Conservation (phyloP, 37 sponge, comb jelly and placozoan species). For the Lycopodina hypogea region DNA sequence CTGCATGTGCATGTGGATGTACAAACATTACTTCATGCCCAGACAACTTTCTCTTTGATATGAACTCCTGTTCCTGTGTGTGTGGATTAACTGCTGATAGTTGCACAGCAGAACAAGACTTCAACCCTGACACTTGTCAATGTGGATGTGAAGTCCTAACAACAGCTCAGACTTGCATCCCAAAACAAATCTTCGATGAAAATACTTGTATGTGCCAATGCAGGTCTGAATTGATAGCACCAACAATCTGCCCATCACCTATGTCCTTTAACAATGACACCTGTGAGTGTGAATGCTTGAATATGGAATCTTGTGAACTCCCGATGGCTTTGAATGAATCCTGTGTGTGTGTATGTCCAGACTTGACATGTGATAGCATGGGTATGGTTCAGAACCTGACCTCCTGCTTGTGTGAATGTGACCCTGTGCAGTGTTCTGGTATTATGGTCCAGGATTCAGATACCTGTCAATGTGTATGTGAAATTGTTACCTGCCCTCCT, state of each 20-base stretch:
- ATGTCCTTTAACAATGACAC: slow-evolving; percentile 2
- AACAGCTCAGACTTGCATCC: not conserved
- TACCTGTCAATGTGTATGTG: slow-evolving; percentile 43
- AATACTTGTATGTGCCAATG: slow-evolving; percentile 39
- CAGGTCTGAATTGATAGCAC: not conserved
- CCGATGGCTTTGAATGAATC: slow-evolving; percentile 13
- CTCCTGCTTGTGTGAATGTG: slow-evolving; percentile 24
- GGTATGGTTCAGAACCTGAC: slow-evolving; percentile 30
- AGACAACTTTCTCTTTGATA: not conserved
- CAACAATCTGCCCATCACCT: not conserved
- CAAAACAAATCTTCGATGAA: slow-evolving; percentile 12
- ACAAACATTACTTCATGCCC: not conserved
- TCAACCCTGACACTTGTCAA: slow-evolving; percentile 16
- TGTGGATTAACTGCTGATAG: slow-evolving; percentile 2
- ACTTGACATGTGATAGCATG: slow-evolving; percentile 14
- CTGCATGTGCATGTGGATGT: slow-evolving; percentile 34
- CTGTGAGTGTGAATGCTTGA: slow-evolving; percentile 37
- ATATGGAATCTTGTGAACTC: not conserved
- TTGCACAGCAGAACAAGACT: not conserved
- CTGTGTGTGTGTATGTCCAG: slow-evolving; percentile 41
- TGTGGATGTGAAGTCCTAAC: slow-evolving; percentile 27
- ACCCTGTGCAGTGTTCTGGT: slow-evolving; percentile 5
- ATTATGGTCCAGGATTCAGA: slow-evolving; percentile 25
- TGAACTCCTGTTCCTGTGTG: not conserved
- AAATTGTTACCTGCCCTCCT: slow-evolving; percentile 7